A percentile compares a stretch with the other conserved stretches of the same genome.
phyloP scores from a whole-genome alignment of 2,888 invertebrate species.

The Papilio demoleus region DNA sequence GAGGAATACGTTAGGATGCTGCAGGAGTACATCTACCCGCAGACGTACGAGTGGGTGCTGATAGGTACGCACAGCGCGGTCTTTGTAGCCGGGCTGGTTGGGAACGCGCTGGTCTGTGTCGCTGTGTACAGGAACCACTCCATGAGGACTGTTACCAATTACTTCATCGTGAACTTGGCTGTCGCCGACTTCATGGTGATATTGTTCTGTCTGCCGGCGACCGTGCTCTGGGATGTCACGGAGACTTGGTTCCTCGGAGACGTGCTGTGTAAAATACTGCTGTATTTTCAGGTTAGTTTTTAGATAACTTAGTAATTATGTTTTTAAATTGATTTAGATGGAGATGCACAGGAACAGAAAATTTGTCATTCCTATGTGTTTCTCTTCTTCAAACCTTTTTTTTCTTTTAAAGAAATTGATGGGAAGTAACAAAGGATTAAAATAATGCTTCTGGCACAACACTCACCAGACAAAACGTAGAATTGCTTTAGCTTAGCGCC shows the following conservation, averaged over 20 bases:
- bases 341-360: too few relatives aligned
- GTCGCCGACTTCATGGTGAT: conserved; percentile 95
- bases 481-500: too few relatives aligned
- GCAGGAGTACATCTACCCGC: conserved; percentile 87
- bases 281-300: conserved; percentile 92
- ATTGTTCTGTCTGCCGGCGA: conserved; percentile 93
- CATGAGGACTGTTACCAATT: conserved; percentile 97
- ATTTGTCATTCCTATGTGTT: too few relatives aligned
- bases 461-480: too few relatives aligned
- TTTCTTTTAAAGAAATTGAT: too few relatives aligned
- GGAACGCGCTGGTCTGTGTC: conserved; percentile 93
- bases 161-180: conserved; percentile 95
- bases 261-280: conserved; percentile 91
- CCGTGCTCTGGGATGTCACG: conserved; percentile 95
- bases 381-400: too few relatives aligned
- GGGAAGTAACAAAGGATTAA: too few relatives aligned
- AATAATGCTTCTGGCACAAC: too few relatives aligned
- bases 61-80: conserved; percentile 89
- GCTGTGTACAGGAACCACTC: conserved; percentile 93
- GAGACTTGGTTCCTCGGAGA: conserved; percentile 96
- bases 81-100: conserved; percentile 91
- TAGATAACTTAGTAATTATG: too few relatives aligned
- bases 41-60: conserved; percentile 89
- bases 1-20: conserved; percentile 85
- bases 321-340: too few relatives aligned